Percentiles rank a stretch among this genome's conserved stretches.
These are phyloP conservation scores for Caenorhabditis sp. DNA, from an alignment of 2,888 invertebrate genomes.

Conservation along the genomic window DNA sequence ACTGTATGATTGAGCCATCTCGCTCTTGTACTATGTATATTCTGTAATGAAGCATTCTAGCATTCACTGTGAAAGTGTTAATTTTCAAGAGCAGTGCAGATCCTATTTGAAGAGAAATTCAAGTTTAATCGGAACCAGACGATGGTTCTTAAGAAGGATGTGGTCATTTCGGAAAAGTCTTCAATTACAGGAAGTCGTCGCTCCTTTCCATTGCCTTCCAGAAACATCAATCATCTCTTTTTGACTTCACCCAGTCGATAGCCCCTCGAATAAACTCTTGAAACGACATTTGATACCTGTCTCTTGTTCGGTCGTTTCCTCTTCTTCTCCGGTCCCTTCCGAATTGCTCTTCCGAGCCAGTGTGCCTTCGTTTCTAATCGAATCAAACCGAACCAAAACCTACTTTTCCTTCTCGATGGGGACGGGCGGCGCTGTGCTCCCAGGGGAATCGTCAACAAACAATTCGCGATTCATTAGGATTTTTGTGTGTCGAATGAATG, in stretches of 20 bases:
- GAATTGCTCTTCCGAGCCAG: constrained; percentile 10
- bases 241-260: constrained; percentile 3
- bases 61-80: not conserved
- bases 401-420: constrained; percentile 27
- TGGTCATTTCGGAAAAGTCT: too few relatives aligned
- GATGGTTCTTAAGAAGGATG: too few relatives aligned
- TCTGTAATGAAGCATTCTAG: constrained; percentile 21
- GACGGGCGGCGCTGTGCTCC: constrained; percentile 17
- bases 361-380: constrained; percentile 50
- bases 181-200: too few relatives aligned
- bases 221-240: too few relatives aligned
- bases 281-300: constrained; percentile 7
- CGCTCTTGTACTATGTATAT: constrained; percentile 9
- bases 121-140: too few relatives aligned
- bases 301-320: not conserved
- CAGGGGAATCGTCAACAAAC: constrained; percentile 49
- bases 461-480: constrained; percentile 51
- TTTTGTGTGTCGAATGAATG: constrained; percentile 19
- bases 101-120: too few relatives aligned
- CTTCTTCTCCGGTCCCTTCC: not conserved
- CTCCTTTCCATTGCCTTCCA: too few relatives aligned
- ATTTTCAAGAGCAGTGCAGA: too few relatives aligned
- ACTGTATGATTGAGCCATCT: constrained; percentile 13
- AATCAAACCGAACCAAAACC: constrained; percentile 56
- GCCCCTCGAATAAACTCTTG: too few relatives aligned